Evolutionary conservation across 2,797 vertebrate genomes (phyloP).

Genomic region (Amazona ochrocephala): DNA sequence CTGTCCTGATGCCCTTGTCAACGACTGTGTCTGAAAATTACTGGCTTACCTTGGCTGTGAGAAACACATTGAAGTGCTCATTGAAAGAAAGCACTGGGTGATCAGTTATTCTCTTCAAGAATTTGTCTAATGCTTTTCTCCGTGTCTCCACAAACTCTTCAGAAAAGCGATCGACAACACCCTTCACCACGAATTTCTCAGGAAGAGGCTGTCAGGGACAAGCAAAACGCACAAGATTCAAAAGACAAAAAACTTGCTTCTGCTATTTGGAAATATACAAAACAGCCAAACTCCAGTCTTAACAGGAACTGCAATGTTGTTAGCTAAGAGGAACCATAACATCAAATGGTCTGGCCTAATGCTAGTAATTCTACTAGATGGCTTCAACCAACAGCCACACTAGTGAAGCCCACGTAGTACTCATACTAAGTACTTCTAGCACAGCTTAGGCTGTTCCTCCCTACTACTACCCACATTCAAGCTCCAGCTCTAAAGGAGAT

Average conservation of each 20-base stretch:
- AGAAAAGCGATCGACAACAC: conserved; percentile 85
- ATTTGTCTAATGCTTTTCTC: conserved; percentile 84
- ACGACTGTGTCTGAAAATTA: not conserved
- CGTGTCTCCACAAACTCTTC: conserved; percentile 86
- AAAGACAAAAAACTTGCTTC: not conserved
- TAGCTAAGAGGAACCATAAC: not conserved
- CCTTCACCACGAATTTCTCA: conserved; percentile 85
- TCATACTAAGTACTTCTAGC: not conserved
- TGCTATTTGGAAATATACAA: not conserved
- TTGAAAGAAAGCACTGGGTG: conserved; percentile 85
- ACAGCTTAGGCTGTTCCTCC: not conserved
- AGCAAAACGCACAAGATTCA: not conserved
- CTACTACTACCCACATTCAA: not conserved
- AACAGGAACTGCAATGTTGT: not conserved
- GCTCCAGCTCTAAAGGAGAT: not conserved
- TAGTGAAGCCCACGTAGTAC: not conserved
- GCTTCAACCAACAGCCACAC: not conserved
- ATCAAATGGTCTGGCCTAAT: not conserved
- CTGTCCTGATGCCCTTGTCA: not conserved
- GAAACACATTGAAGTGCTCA: conserved; percentile 82
- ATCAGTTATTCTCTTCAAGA: conserved; percentile 84
- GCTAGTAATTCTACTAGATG: not conserved
- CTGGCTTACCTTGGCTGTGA: conserved; percentile 81
- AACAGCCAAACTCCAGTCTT: not conserved
- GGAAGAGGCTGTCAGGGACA: conserved; percentile 78